Conservation (phyloP, 2,888 invertebrate species). For the Meandrusa payeni region DNA sequence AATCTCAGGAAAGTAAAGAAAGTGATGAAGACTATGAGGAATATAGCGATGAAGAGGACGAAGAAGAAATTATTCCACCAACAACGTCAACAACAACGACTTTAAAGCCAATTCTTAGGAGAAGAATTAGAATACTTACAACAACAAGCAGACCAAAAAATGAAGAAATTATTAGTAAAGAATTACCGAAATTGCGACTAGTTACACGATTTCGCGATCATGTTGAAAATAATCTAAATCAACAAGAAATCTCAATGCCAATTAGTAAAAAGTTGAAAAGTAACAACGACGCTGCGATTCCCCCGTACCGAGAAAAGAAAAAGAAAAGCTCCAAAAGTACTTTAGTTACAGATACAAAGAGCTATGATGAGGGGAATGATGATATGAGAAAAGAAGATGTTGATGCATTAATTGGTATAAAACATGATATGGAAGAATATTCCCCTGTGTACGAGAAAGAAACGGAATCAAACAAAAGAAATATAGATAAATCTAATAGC, state of each 20-base stretch:
- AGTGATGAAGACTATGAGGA: conserved; percentile 41
- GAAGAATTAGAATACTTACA: conserved; percentile 36
- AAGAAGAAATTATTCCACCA: conserved; percentile 30
- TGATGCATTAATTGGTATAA: conserved; percentile 61
- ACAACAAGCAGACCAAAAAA: conserved; percentile 39
- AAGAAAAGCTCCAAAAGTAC: conserved; percentile 65
- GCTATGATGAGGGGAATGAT: conserved; percentile 59
- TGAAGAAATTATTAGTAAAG: conserved; percentile 33
- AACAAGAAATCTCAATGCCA: conserved; percentile 3
- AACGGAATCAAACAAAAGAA: conserved; percentile 31
- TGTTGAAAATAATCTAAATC: conserved; percentile 29
- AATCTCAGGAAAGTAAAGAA: conserved; percentile 29
- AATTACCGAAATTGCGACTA: conserved; percentile 46
- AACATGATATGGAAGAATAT: conserved; percentile 63
- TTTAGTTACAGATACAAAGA: conserved; percentile 66
- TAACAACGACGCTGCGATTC: conserved; percentile 30
- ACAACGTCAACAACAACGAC: conserved; percentile 48
- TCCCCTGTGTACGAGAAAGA: conserved; percentile 62
- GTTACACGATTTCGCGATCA: conserved; percentile 56
- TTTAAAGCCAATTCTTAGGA: conserved; percentile 43
- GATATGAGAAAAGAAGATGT: conserved; percentile 60
- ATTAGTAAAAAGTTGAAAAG: conserved; percentile 27
- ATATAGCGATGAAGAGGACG: conserved; percentile 42
- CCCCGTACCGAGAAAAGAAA: conserved; percentile 66
- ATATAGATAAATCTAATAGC: conserved; percentile 24